These are phyloP conservation scores for Dryadula phaetusa DNA, from an alignment of 2,888 invertebrate genomes.

Conservation along the genomic window DNA sequence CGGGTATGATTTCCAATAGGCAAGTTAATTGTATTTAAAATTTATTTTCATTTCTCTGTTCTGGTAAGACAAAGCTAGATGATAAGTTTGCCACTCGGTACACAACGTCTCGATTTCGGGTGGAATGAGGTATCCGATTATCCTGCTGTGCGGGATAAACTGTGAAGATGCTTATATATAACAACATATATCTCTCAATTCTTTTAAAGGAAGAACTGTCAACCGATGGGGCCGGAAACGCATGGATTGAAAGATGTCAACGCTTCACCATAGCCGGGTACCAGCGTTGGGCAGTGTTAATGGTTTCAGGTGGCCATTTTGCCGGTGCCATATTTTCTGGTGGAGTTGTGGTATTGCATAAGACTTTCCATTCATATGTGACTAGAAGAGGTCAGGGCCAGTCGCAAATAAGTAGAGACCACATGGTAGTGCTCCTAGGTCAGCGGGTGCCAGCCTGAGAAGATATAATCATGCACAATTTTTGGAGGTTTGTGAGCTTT, in stretches of 20 bases:
- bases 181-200: not conserved
- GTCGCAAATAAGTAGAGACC: conserved; percentile 88
- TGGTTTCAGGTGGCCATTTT: conserved; percentile 91
- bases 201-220: conserved; percentile 75
- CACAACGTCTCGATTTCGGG: no score
- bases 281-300: conserved; percentile 88
- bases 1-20: no score
- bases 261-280: conserved; percentile 70
- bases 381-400: conserved; percentile 93
- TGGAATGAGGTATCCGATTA: no score
- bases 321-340: conserved; percentile 74
- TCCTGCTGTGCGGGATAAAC: no score
- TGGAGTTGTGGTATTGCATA: conserved; percentile 85
- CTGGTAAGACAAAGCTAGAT: no score
- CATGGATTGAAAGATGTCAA: conserved; percentile 70
- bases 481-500: conserved; percentile 81
- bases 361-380: conserved; percentile 94
- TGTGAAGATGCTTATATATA: no score
- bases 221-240: conserved; percentile 72
- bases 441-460: conserved; percentile 91
- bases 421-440: conserved; percentile 87
- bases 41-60: no score
- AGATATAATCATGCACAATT: conserved; percentile 92
- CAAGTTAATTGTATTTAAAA: no score
- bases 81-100: no score